phyloP scores from a whole-genome alignment of 2,797 vertebrate genomes.

The Hapalemur alaotrensis region DNA sequence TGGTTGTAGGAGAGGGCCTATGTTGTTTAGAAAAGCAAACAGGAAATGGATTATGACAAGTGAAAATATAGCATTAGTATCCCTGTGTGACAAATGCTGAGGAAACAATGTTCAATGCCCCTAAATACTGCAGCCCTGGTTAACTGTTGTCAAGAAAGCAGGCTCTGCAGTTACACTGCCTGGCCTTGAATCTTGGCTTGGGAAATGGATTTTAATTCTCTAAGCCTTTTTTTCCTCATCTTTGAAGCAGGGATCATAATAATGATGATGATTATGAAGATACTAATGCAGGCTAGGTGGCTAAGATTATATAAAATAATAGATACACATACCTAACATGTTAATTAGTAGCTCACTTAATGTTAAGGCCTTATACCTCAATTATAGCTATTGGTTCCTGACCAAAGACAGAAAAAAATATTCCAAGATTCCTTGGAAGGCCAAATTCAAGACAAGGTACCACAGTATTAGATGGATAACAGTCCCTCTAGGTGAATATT shows the following conservation, averaged over 20 bases:
- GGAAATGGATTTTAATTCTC: background rate
- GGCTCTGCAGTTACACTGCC: background rate
- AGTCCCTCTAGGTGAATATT: background rate
- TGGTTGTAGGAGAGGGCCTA: background rate
- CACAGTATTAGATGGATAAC: background rate
- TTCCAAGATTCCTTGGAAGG: background rate
- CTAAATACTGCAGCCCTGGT: background rate
- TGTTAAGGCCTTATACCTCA: background rate
- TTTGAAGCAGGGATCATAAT: background rate
- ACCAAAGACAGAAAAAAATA: background rate
- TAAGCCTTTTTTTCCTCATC: background rate
- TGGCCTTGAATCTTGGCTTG: background rate
- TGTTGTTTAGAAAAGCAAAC: conserved; percentile 46
- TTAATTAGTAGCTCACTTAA: background rate
- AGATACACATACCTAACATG: background rate
- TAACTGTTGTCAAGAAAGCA: background rate
- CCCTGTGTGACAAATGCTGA: conserved; percentile 38
- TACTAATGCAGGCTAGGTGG: background rate
- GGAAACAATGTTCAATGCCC: background rate
- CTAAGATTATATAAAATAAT: background rate
- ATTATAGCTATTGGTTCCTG: background rate
- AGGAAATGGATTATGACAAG: conserved; percentile 61
- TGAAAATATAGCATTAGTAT: background rate
- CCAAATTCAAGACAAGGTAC: background rate
- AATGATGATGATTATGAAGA: background rate